Evolutionary conservation across 2,797 vertebrate genomes (phyloP).

Genomic region (Tachyglossus aculeatus): DNA sequence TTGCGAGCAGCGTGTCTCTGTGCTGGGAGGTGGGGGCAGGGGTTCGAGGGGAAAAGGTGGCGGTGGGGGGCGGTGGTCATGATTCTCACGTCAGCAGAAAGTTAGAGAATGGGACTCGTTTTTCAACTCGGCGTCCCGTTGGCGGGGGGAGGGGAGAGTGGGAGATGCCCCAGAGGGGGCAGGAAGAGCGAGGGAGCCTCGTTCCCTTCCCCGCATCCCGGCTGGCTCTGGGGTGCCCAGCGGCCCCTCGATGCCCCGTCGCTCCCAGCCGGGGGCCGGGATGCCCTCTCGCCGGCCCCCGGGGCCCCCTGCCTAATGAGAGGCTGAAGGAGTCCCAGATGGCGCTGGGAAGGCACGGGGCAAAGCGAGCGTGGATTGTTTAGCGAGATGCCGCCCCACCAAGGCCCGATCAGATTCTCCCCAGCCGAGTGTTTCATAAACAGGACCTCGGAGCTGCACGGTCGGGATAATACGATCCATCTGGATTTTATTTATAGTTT

Average conservation of each 20-base stretch:
- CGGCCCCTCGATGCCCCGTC: background rate
- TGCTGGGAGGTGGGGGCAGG: no score
- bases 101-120: background rate
- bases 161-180: no score
- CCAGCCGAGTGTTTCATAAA: slow-evolving; percentile 72
- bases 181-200: no score
- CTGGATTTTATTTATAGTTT: slow-evolving; percentile 83
- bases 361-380: slow-evolving; percentile 22
- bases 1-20: no score
- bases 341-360: slow-evolving; percentile 25
- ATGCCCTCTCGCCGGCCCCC: background rate
- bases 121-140: background rate
- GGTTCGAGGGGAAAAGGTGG: no score
- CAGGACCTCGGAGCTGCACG: slow-evolving; percentile 57
- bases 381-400: background rate
- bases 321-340: slow-evolving; percentile 24
- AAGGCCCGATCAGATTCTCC: slow-evolving; percentile 43
- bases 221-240: background rate
- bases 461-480: slow-evolving; percentile 74
- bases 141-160: no score
- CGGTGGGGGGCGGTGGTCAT: no score
- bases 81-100: background rate
- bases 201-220: no score
- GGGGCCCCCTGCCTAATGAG: background rate
- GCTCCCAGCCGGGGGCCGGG: background rate